These are phyloP conservation scores for Bombyx mandarina DNA, from an alignment of 1,140 invertebrate genomes.

Conservation along the genomic window DNA sequence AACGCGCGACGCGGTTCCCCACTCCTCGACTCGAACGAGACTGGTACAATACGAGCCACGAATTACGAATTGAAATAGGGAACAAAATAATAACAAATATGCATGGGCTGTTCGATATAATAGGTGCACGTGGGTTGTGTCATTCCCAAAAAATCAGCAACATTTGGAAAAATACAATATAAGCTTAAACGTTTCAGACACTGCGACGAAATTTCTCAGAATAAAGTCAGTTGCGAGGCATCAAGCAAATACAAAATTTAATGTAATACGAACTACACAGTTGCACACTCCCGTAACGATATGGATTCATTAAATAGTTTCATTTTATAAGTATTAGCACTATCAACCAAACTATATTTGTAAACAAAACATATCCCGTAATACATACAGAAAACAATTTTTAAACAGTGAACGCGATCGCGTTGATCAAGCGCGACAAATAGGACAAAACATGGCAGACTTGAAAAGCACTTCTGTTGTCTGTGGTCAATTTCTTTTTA, in stretches of 20 bases:
- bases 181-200: constrained; percentile 29
- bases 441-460: constrained; percentile 72
- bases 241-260: constrained; percentile 55
- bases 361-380: constrained; percentile 66
- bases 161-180: constrained; percentile 26
- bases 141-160: constrained; percentile 35
- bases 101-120: constrained; percentile 70
- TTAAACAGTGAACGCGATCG: constrained; percentile 59
- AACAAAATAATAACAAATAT: constrained; percentile 77
- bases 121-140: constrained; percentile 67
- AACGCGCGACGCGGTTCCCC: constrained; percentile 47
- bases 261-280: constrained; percentile 60
- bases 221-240: constrained; percentile 40
- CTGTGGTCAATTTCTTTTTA: constrained; percentile 57
- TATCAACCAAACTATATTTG: constrained; percentile 62
- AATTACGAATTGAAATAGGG: constrained; percentile 62
- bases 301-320: constrained; percentile 39
- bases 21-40: constrained; percentile 53
- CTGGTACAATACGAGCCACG: constrained; percentile 23
- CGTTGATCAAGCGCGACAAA: constrained; percentile 69
- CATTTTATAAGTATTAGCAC: constrained; percentile 44
- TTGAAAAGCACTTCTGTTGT: constrained; percentile 64
- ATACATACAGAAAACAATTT: constrained; percentile 64
- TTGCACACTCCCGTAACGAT: constrained; percentile 49
- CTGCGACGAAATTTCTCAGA: constrained; percentile 37